These are phyloP conservation scores for Calameuta idolon DNA, from an alignment of 2,888 invertebrate genomes.

Conservation along the genomic window DNA sequence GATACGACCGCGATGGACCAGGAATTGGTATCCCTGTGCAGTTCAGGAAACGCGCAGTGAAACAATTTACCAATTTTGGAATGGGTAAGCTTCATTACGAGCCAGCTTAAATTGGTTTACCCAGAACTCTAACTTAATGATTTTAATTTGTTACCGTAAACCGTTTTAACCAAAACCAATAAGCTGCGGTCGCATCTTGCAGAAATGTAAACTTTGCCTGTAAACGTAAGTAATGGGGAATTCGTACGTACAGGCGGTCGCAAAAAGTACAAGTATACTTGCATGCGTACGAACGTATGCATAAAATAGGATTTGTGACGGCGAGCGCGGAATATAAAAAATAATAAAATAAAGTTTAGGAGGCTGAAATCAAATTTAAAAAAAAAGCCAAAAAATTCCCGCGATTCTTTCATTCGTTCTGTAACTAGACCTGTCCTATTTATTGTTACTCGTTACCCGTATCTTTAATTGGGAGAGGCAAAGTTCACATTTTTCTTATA, in stretches of 20 bases:
- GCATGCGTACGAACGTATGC: not conserved
- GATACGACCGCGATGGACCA: not conserved
- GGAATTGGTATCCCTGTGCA: too few species aligned
- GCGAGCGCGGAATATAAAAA: too few species aligned
- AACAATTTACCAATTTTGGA: not conserved
- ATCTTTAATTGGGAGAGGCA: not conserved
- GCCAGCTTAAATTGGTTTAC: conserved; percentile 5
- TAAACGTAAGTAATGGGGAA: not conserved
- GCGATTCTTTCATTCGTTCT: not conserved
- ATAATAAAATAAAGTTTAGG: not conserved
- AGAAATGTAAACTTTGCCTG: not conserved
- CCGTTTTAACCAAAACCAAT: not conserved
- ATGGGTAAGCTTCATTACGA: not conserved
- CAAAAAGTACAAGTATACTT: too few species aligned
- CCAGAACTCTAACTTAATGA: conserved; percentile 1
- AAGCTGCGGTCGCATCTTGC: not conserved
- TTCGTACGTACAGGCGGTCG: too few species aligned
- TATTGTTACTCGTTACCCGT: not conserved
- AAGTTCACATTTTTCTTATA: not conserved
- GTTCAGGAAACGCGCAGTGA: not conserved
- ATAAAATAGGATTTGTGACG: not conserved
- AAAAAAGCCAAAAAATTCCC: not conserved
- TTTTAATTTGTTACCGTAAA: conserved; percentile 2
- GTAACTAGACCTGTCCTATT: not conserved
- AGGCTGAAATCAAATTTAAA: not conserved